Conservation (phyloP, 2,113 vertebrate species). For the Pheucticus melanocephalus region DNA sequence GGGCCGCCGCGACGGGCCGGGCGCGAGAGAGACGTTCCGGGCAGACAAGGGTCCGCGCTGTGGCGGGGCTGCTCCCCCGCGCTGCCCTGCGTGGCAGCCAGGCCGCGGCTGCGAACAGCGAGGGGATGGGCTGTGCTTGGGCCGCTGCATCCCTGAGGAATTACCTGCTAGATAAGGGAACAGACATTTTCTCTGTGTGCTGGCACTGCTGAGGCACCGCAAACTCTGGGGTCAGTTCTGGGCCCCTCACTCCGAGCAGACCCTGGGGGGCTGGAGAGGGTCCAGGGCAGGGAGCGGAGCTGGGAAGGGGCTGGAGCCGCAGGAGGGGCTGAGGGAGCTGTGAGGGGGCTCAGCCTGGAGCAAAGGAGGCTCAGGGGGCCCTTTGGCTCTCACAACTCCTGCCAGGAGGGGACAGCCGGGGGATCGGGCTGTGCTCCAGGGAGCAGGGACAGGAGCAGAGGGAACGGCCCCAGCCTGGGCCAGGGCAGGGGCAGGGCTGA, state of each 20-base stretch:
- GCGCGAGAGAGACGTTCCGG: background rate
- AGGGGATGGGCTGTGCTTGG: background rate
- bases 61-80: rapidly evolving
- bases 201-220: background rate
- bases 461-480: background rate
- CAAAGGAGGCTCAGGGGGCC: rapidly evolving
- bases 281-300: background rate
- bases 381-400: background rate
- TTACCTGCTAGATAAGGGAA: no score
- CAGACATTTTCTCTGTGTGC: no score
- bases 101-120: background rate
- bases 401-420: background rate
- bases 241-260: background rate
- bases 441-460: background rate
- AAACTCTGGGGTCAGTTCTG: background rate
- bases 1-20: rapidly evolving
- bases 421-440: background rate
- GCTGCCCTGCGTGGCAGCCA: rapidly evolving
- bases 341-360: background rate
- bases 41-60: rapidly evolving
- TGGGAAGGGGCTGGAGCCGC: background rate
- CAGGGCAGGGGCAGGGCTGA: rapidly evolving
- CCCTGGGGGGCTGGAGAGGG: background rate
- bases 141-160: background rate
- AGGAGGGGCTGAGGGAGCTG: background rate